phyloP scores from a whole-genome alignment of 1,140 invertebrate species.

The Steinernema khuongi region DNA sequence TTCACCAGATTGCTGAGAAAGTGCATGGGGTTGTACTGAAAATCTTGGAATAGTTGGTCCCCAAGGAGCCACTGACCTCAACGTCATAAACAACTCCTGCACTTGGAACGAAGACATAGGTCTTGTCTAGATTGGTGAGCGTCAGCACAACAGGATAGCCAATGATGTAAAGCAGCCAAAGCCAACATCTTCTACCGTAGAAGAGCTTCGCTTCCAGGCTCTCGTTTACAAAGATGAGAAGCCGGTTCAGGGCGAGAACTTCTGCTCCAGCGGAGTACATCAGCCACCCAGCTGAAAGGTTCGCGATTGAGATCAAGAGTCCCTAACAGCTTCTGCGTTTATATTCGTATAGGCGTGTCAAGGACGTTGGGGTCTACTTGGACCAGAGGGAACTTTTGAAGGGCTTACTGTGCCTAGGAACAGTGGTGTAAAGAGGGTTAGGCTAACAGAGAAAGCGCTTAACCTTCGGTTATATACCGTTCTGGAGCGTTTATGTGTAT shows the following conservation, averaged over 20 bases:
- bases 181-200: neutral
- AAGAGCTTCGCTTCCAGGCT: neutral
- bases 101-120: neutral
- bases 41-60: neutral
- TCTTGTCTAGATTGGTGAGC: neutral
- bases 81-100: neutral
- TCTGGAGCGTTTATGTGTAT: too few species aligned
- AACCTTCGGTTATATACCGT: too few species aligned
- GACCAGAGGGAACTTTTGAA: too few species aligned
- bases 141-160: neutral
- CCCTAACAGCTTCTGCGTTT: too few species aligned
- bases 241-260: neutral
- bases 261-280: conserved; percentile 3
- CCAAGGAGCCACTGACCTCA: neutral
- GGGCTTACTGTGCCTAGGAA: too few species aligned
- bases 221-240: neutral
- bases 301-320: too few species aligned
- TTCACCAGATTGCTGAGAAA: neutral
- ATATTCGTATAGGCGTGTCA: too few species aligned
- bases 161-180: neutral
- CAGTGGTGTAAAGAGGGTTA: neutral
- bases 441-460: too few species aligned
- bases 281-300: too few species aligned
- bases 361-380: too few species aligned
- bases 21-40: neutral